These are phyloP conservation scores for Chloromyia formosa DNA, from an alignment of 2,888 invertebrate genomes.

Conservation along the genomic window DNA sequence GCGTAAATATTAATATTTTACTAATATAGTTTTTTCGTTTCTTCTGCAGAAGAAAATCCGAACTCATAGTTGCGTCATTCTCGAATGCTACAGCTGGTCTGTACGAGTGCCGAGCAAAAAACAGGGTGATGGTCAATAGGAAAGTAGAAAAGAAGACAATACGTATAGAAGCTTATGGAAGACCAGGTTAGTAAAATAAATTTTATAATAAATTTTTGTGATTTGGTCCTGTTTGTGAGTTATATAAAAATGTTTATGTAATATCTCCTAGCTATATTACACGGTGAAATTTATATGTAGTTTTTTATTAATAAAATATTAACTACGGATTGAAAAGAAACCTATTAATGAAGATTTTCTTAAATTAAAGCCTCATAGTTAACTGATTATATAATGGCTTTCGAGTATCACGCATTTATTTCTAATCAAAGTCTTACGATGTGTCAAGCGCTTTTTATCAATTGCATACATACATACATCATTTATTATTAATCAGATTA, in stretches of 20 bases:
- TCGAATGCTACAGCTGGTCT: slow-evolving; percentile 78
- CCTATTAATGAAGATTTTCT: not conserved
- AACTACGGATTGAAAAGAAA: not conserved
- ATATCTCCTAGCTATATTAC: no score
- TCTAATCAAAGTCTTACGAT: no score
- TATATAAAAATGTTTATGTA: no score
- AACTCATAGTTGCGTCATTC: slow-evolving; percentile 80
- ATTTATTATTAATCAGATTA: no score
- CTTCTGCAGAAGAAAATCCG: slow-evolving; percentile 78
- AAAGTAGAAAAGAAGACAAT: slow-evolving; percentile 60
- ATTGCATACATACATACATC: no score
- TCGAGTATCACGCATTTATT: no score
- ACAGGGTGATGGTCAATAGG: slow-evolving; percentile 58
- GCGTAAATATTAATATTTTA: no score
- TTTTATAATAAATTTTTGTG: no score
- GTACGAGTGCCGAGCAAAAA: slow-evolving; percentile 84
- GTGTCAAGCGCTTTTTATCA: no score
- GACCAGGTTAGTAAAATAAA: slow-evolving; percentile 48
- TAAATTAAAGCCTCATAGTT: not conserved
- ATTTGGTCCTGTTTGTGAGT: no score
- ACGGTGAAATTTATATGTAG: not conserved
- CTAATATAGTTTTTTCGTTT: no score
- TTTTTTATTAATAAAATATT: slow-evolving; percentile 4
- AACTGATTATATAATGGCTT: no score
- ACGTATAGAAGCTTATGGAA: slow-evolving; percentile 61